phyloP scores from a whole-genome alignment of 2,797 vertebrate species.

The Spatula versicolor region DNA sequence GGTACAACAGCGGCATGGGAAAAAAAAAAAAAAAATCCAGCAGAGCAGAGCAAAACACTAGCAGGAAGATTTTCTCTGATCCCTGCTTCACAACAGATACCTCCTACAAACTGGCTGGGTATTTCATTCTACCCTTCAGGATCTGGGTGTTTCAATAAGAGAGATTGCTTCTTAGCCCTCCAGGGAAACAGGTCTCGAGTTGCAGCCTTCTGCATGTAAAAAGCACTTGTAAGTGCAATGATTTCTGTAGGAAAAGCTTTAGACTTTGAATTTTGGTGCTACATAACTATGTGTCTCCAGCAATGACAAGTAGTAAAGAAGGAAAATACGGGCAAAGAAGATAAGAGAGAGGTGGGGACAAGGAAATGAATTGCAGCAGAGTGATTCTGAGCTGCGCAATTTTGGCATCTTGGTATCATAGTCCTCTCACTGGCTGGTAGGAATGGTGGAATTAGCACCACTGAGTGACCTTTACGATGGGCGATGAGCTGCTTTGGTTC shows the following conservation, averaged over 20 bases:
- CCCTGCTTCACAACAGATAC: background rate
- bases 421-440: background rate
- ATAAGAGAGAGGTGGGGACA: background rate
- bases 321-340: background rate
- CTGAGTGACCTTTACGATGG: background rate
- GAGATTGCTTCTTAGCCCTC: background rate
- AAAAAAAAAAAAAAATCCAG: background rate
- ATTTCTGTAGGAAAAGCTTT: background rate
- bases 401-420: background rate
- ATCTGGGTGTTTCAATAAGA: background rate
- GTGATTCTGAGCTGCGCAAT: background rate
- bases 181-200: background rate
- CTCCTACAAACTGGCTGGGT: background rate
- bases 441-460: background rate
- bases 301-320: background rate
- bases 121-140: background rate
- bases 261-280: background rate
- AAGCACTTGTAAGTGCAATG: background rate
- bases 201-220: background rate
- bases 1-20: background rate
- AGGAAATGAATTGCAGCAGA: background rate
- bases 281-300: background rate
- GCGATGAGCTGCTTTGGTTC: background rate
- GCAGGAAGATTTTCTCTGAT: background rate
- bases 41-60: background rate